Conservation (phyloP, 2,113 vertebrate genomes). For the Thalassoma bifasciatum region DNA sequence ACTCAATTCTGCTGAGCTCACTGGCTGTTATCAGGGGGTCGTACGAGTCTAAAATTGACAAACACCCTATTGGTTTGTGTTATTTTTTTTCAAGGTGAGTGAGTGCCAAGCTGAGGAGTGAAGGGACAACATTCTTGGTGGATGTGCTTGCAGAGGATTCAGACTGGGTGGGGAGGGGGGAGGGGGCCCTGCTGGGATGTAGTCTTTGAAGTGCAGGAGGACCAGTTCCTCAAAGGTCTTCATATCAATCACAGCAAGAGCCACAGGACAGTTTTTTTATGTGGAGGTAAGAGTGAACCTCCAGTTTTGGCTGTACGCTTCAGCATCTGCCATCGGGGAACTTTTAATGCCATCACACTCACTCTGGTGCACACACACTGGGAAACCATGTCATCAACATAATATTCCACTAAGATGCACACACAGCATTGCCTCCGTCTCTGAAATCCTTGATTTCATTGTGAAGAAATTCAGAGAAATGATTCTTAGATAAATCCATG, state of each 20-base stretch:
- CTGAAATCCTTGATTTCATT: conserved; percentile 1
- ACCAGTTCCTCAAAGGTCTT: conserved; percentile 13
- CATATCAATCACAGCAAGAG: not conserved
- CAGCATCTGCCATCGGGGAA: not conserved
- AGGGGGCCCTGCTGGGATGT: conserved; percentile 3
- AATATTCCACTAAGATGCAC: not conserved
- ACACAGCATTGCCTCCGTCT: not conserved
- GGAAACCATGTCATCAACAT: conserved; percentile 3
- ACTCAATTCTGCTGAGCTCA: not conserved
- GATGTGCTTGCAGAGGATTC: conserved; percentile 1
- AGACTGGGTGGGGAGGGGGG: not conserved
- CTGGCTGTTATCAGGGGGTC: not conserved
- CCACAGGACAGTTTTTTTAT: conserved; percentile 1
- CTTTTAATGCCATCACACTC: conserved; percentile 22
- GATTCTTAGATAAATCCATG: not conserved
- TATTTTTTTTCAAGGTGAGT: not conserved
- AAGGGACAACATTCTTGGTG: not conserved
- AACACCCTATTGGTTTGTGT: not conserved
- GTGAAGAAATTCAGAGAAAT: not conserved
- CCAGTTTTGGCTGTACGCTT: not conserved
- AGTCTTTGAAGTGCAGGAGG: conserved; percentile 34
- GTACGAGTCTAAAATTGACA: not conserved
- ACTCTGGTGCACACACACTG: not conserved
- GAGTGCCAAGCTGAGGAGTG: not conserved
- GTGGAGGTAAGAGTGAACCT: not conserved